These are phyloP conservation scores for Sapajus apella DNA, from an alignment of 2,113 vertebrate genomes.

Conservation along the genomic window DNA sequence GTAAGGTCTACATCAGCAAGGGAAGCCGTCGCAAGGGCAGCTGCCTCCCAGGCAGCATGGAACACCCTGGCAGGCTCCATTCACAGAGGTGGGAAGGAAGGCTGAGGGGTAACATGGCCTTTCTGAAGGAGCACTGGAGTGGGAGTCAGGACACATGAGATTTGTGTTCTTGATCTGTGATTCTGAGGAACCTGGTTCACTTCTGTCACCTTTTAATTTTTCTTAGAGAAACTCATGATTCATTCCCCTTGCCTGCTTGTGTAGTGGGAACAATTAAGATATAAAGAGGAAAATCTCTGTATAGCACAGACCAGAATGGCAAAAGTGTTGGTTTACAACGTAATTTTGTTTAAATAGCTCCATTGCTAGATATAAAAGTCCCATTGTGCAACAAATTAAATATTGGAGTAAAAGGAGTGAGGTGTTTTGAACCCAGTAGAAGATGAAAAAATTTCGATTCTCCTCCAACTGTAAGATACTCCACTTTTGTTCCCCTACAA, in stretches of 20 bases:
- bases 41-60: rapidly evolving
- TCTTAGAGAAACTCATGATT: background rate
- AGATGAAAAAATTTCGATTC: background rate
- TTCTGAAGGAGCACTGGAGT: background rate
- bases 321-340: background rate
- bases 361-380: background rate
- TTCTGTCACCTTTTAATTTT: background rate
- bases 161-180: background rate
- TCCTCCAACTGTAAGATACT: background rate
- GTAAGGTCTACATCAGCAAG: slow-evolving; percentile 10
- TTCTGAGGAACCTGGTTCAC: background rate
- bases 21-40: background rate
- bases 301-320: background rate
- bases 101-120: background rate
- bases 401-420: background rate
- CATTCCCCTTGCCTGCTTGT: background rate
- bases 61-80: background rate
- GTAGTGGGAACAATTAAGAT: background rate
- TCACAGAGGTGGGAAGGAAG: background rate
- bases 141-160: background rate
- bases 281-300: background rate
- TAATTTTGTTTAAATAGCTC: background rate
- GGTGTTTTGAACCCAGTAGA: background rate
- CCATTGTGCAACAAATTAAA: background rate
- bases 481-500: background rate